Base-by-base conservation (phyloP, 2,797 vertebrate species). In the Emys orbicularis region DNA sequence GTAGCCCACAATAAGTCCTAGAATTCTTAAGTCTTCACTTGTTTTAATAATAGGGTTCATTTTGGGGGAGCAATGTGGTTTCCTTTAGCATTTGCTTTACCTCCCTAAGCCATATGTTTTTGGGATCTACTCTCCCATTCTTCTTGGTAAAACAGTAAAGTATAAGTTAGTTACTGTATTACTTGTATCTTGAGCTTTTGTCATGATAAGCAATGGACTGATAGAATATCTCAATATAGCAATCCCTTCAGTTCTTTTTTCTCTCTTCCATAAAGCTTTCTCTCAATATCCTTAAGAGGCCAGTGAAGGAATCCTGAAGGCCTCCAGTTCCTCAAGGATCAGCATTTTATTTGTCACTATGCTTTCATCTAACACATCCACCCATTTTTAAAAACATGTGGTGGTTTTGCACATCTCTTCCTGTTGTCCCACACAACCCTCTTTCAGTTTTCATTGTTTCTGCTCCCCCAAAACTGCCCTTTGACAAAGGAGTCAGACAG, bases 261-360 rank as follows among this genome's bases (percentile, higher is more conserved):
- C 21, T 41, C 80, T 29, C 7, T 86, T 84, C 72, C 80, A 61
- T 5, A 44, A 59, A 57, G 80, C 77, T 29, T 34, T 79, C 34
- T 37, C 25, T 65, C 34, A 12, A 27, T n/a, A 72, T 10, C 81
- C 68, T 56, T 0, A 53, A 23, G 0, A n/a, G 8, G 91, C n/a
- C 8, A 79, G 1, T 0, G 5, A 81, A 61, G 83, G 68, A 50
- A 50, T 23, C 68, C 65, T 10, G 16, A 79, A 83, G 83, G 81
- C 81, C 87, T 12, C 79, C 12, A 34, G 41, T 81, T 84, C 1
- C 9, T 25, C 19, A 37, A n/a, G 29, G 10, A 31, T 9, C 3
- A 0, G 9, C 41, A n/a, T 34, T 13, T 37, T 23, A n/a, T 50
- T 65, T 11, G 2, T 8, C 59, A 81, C 25, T 11, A 21, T 0